Percentiles rank a stretch among this genome's conserved stretches.
phyloP scores from a whole-genome alignment of 1,140 invertebrate species.

The Thalassaphorura encarpata region DNA sequence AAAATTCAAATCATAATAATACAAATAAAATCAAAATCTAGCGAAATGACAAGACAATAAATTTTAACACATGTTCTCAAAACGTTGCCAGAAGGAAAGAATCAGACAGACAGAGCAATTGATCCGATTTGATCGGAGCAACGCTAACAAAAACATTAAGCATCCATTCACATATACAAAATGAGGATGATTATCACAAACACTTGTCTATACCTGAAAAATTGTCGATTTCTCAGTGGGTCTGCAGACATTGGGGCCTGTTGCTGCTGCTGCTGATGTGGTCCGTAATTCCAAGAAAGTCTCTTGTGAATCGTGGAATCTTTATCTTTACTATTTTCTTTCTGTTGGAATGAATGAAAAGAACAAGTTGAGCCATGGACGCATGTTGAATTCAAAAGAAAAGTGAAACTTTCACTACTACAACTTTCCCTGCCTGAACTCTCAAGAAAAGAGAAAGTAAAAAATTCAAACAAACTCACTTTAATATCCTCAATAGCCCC shows the following conservation, averaged over 20 bases:
- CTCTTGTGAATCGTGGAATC: slow-evolving; percentile 50
- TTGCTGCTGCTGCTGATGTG: slow-evolving; percentile 28
- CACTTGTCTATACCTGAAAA: slow-evolving; percentile 48
- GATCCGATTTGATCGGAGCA: no score
- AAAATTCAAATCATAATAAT: no score
- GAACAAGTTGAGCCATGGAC: no score
- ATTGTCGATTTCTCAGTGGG: slow-evolving; percentile 39
- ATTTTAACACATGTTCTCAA: no score
- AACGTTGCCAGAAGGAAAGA: no score
- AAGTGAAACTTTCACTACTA: no score
- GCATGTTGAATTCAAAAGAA: no score
- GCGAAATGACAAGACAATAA: no score
- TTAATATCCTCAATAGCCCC: slow-evolving; percentile 56
- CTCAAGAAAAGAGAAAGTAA: not conserved
- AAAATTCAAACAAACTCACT: slow-evolving; percentile 35
- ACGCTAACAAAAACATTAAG: slow-evolving; percentile 7
- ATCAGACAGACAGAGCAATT: no score
- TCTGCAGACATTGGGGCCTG: slow-evolving; percentile 16
- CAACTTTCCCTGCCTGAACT: no score
- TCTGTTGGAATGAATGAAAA: slow-evolving; percentile 36
- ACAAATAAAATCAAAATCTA: no score
- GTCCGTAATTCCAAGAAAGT: slow-evolving; percentile 53
- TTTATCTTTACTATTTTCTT: slow-evolving; percentile 44
- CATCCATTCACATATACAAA: slow-evolving; percentile 39
- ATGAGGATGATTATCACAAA: slow-evolving; percentile 38